Conservation (phyloP, 2,113 vertebrate genomes). For the Madoqua kirkii region DNA sequence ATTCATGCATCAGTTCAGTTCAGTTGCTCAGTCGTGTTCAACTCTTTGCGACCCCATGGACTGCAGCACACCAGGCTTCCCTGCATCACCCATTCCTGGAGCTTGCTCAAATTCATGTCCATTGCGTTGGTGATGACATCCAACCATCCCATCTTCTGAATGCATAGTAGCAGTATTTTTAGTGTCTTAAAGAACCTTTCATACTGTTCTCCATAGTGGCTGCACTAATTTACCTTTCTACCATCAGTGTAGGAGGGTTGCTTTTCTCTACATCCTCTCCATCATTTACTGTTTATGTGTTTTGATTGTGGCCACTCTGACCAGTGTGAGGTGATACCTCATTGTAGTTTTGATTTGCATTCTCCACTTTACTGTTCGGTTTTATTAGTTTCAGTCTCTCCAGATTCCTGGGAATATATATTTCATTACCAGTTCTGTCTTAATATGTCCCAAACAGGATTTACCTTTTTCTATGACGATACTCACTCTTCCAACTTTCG, state of each 20-base stretch:
- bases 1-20: background rate
- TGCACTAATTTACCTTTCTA: background rate
- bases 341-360: background rate
- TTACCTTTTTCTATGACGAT: background rate
- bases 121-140: background rate
- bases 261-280: background rate
- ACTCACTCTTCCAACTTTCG: background rate
- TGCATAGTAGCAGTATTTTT: background rate
- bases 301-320: background rate
- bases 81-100: accelerated
- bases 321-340: background rate
- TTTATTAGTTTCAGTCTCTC: background rate
- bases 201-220: background rate
- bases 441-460: background rate
- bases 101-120: background rate
- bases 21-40: background rate
- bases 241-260: background rate
- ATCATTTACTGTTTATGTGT: background rate
- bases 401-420: background rate
- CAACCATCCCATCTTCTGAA: background rate
- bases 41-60: background rate
- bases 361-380: background rate
- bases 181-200: background rate
- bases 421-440: background rate
- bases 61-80: background rate